Evolutionary conservation across 2,113 vertebrate species (phyloP), one percentile per base, ranked within the genome.

Genomic region (Forbesichthys agassizii): DNA sequence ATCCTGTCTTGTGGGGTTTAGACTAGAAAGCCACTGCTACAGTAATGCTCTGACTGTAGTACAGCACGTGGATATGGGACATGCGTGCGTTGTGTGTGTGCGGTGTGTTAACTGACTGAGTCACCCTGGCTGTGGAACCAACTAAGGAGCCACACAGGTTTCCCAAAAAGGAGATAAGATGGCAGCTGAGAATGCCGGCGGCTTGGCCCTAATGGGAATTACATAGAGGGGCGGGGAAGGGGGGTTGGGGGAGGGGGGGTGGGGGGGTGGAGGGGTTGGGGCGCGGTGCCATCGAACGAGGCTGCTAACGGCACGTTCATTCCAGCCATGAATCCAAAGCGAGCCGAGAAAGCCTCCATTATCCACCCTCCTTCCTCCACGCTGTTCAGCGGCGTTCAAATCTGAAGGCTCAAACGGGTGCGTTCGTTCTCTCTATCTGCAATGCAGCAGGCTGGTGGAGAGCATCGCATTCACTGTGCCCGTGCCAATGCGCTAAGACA

Each of bases 391-490:
- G 66, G 78, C 63, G 71, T 82, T 84, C 79, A 72, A 87, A 81
- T 83, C 77, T 70, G 74, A 82, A 69, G 77, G 73, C 69, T 81
- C 58, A 72, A 80, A 86, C 87, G 69, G 83, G 69, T 86, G 82
- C 60, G 75, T 78, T 87, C 87, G 84, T 89, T 84, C 78, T 74
- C 75, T 78, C 75, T 83, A 88, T 90, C 89, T 90, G 90, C 90
- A 92, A 86, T 89, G 90, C 89, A 90, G 88, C 84, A 90, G 81
- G 73, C 84, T 79, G 78, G 79, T 49, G 79, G 65, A 79, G 78
- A 16, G 12, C 1, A 86, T 86, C 79, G 66, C 77, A 70, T 79
- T 83, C 80, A 78, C 71, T 66, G 82, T 5, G 79, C 68, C 81
- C 83, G 78, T 77, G 85, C 82, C 81, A 74, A 75, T 78, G 86